Base-by-base conservation (phyloP, 1,140 invertebrate genomes). In the Neodiprion lecontei region DNA sequence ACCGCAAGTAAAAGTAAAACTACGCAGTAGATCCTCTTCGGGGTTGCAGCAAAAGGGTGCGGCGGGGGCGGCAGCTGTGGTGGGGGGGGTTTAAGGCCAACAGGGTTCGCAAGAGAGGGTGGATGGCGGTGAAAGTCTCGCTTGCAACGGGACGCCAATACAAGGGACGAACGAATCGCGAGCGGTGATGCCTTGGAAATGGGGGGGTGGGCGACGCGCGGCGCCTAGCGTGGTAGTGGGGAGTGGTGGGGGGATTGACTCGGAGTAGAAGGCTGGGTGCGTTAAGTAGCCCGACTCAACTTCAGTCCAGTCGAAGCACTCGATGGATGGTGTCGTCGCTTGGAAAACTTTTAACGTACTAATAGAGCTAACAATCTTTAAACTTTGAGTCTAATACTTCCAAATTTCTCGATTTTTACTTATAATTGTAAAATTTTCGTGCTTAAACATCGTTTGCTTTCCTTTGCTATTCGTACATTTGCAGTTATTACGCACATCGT, bases 71-170 rank as follows among this genome's bases (percentile, higher is more conserved):
- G 53, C 53, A 61, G 53, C 53, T n/a, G 23, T 48, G 72, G 74
- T 76, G 73, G 76, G 76, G 76, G 77, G 75, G 77, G 67, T 73
- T 72, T 73, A 77, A 73, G 76, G 73, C 73, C 71, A 74, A 73
- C 74, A 73, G 75, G 74, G 28, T 40, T 40, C 28, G 23, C 28
- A 40, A 7, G 28, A 40, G 28, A 40, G 28, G 28, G 28, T 40
- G 28, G 28, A 40, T 40, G 28, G 5, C 28, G 28, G 28, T 40
- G 28, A 40, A 7, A 3, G 28, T 7, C 28, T 1, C 28, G 28
- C 28, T 40, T 40, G 28, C 28, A 7, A 40, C 28, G 69, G 49
- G 47, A 65, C 50, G 50, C 48, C 66, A 17, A 73, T 70, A 9
- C 71, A 23, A 66, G 48, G 71, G 69, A 66, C 67, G 47, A 50